Conservation (phyloP, 2,888 invertebrate species). For the Selenia dentaria region DNA sequence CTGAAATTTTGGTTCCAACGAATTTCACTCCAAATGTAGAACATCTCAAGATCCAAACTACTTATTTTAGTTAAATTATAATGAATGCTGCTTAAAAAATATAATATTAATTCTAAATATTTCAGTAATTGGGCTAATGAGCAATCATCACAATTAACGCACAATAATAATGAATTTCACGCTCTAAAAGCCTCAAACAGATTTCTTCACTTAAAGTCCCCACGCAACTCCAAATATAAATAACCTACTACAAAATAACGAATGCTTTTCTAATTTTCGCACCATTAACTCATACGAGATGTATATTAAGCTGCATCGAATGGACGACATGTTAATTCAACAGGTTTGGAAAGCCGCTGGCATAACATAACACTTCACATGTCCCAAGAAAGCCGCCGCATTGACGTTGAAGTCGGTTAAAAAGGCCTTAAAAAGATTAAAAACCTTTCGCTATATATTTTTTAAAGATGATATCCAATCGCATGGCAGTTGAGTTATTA, state of each 20-base stretch:
- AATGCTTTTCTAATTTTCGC: constrained; percentile 16
- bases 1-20: too few species aligned
- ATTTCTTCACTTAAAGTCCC: constrained; percentile 29
- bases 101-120: too few species aligned
- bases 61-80: too few species aligned
- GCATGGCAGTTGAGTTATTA: too few species aligned
- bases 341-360: constrained; percentile 19
- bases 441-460: too few species aligned
- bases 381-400: background rate
- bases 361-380: constrained; percentile 12
- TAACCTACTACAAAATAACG: constrained; percentile 27
- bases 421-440: background rate
- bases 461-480: too few species aligned
- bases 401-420: background rate
- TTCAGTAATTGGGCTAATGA: constrained; percentile 12
- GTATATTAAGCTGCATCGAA: constrained; percentile 35
- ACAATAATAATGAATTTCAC: constrained; percentile 24
- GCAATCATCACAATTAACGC: constrained; percentile 20
- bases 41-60: too few species aligned
- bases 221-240: constrained; percentile 33
- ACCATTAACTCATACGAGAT: constrained; percentile 25
- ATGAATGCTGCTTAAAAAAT: too few species aligned
- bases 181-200: constrained; percentile 19
- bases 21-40: too few species aligned
- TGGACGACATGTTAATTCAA: constrained; percentile 32